phyloP scores from a whole-genome alignment of 2,113 vertebrate species.

The Dicentrarchus labrax region DNA sequence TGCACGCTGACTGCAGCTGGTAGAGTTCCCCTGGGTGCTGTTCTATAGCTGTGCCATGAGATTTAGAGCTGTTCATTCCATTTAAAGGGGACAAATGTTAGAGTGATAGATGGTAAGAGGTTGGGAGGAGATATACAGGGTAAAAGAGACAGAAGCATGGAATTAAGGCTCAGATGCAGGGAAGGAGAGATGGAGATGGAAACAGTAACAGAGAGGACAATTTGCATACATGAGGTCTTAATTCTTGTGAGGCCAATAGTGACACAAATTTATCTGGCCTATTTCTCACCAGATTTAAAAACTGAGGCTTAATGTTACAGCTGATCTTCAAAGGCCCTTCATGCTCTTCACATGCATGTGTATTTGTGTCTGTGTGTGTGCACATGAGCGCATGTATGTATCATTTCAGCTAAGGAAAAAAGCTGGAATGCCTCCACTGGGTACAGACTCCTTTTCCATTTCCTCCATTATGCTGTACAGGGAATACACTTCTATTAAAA shows the following conservation, averaged over 20 bases:
- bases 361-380: conserved; percentile 7
- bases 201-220: conserved; percentile 12
- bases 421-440: conserved; percentile 1
- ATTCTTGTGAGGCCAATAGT: conserved; percentile 24
- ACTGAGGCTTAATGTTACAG: conserved; percentile 38
- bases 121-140: background rate
- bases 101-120: conserved; percentile 29
- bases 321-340: conserved; percentile 63
- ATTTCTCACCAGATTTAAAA: conserved; percentile 46
- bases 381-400: background rate
- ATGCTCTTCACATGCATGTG: background rate
- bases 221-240: conserved; percentile 42
- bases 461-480: conserved; percentile 35
- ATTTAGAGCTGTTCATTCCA: conserved; percentile 45
- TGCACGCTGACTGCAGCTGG: background rate
- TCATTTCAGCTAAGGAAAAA: conserved; percentile 22
- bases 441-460: conserved; percentile 21
- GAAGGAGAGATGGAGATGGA: background rate
- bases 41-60: conserved; percentile 41
- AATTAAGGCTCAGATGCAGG: conserved; percentile 31
- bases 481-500: conserved; percentile 38
- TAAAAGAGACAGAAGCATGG: background rate
- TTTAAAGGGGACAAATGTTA: conserved; percentile 50
- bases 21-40: conserved; percentile 36
- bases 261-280: conserved; percentile 27